Base-by-base conservation (phyloP, 2,888 invertebrate genomes). In the Morpho achilles region DNA sequence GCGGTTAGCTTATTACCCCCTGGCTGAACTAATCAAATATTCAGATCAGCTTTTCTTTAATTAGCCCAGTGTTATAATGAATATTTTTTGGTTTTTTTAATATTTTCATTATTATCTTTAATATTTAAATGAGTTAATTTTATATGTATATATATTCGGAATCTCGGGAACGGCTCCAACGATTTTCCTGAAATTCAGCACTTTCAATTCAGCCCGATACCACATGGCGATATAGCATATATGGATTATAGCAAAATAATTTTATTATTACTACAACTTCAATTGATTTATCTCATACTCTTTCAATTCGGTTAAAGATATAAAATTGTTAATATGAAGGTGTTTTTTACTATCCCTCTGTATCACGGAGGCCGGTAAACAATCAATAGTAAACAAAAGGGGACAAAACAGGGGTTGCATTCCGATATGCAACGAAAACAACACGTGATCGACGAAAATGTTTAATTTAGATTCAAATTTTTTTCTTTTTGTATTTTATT, bases 31-130 rank as follows among this genome's bases (percentile, higher is more conserved):
- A 82, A 86, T 88, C 75, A 81, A 84, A 77, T 84, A 87, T 87
- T 87, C 80, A 80, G 73, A 79, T 76, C 77, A 77, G 81, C 73
- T 75, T 76, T 80, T 79, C 71, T 83, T 82, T 81, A 79, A 82
- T 82, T 78, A 77, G 74, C 66, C 58, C 64, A 56, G 45, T 63
- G 63, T 64, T 60, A 55, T 53, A 47, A 63, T 66, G 61, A 64
- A 64, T 67, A 65, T 62, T 64, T 65, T 59, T 59, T 59, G 42
- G 16, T 16, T 23, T 47, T 45, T 10, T 45, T 5, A 3, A 32
- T 32, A 32, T 32, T 32, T 32, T 32, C 32, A 32, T 32, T 32
- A 32, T 32, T 5, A 32, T 32, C 16, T 16, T 16, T 16, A 16
- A 16, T 16, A 16, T 16, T 16, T 16, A 16, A 16, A 16, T 16